A percentile compares a stretch with the other conserved stretches of the same genome.
phyloP scores from a whole-genome alignment of 1,140 invertebrate species.

The Cydia strobilella region DNA sequence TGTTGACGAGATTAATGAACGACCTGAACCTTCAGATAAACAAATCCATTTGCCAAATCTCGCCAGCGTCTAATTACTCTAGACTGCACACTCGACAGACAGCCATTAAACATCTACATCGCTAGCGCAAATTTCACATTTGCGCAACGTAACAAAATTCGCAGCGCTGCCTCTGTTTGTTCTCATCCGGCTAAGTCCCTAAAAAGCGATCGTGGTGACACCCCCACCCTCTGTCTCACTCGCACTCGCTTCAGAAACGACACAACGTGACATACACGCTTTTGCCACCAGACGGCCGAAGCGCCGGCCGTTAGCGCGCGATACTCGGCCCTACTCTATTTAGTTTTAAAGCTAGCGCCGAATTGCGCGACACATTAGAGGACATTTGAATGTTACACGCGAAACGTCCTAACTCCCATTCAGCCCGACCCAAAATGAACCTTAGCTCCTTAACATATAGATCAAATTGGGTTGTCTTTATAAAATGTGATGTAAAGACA shows the following conservation, averaged over 20 bases:
- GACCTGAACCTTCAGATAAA: constrained; percentile 18
- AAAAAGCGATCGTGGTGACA: constrained; percentile 71
- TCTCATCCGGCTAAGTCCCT: constrained; percentile 65
- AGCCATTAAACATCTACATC: constrained; percentile 30
- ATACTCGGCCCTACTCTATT: constrained; percentile 56
- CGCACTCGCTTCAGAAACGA: constrained; percentile 63
- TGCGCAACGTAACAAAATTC: constrained; percentile 58
- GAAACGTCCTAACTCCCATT: constrained; percentile 47
- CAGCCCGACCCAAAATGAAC: constrained; percentile 34
- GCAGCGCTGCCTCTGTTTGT: constrained; percentile 47
- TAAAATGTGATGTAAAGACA: constrained; percentile 68
- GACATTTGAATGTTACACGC: constrained; percentile 53
- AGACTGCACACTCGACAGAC: constrained; percentile 16
- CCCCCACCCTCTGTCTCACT: constrained; percentile 64
- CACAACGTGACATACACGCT: constrained; percentile 66
- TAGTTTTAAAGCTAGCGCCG: constrained; percentile 59
- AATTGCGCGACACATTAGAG: constrained; percentile 76
- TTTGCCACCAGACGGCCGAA: constrained; percentile 51
- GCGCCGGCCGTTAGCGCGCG: constrained; percentile 46
- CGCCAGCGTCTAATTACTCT: constrained; percentile 20
- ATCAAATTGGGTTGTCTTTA: constrained; percentile 35
- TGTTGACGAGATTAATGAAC: neutral
- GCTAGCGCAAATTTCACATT: constrained; percentile 45
- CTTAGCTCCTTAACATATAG: constrained; percentile 30
- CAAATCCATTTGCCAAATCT: constrained; percentile 22